Evolutionary conservation across 2,888 invertebrate genomes (phyloP).

Genomic region (Myopa testacea): DNA sequence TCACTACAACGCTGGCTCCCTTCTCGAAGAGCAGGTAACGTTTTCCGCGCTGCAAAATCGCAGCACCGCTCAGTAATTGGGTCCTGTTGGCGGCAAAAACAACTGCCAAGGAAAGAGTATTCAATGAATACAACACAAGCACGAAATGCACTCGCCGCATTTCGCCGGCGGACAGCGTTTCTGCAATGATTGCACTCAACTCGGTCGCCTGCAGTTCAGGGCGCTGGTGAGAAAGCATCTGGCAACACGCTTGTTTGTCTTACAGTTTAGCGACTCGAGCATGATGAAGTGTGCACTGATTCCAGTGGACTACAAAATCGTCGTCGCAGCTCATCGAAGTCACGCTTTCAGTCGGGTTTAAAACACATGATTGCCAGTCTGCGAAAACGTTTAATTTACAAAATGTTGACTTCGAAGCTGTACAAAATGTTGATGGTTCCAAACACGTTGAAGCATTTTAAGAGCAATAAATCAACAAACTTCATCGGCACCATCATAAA

Average conservation of each 20-base stretch:
- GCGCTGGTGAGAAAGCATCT: not conserved
- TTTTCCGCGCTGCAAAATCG: conserved; percentile 52
- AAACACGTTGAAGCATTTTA: no score
- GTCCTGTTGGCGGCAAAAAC: not conserved
- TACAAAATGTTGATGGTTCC: no score
- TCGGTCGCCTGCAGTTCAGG: not conserved
- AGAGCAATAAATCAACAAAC: not conserved
- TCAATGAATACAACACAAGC: not conserved
- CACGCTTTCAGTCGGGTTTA: no score
- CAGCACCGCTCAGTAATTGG: not conserved
- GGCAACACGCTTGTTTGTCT: not conserved
- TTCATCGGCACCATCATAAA: not conserved
- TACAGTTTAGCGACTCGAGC: conserved; percentile 12
- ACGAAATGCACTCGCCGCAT: not conserved
- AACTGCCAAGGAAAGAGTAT: not conserved
- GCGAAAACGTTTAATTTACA: no score
- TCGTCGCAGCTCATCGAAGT: no score
- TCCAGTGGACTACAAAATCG: not conserved
- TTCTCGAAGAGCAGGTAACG: conserved; percentile 62
- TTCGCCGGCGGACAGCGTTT: not conserved
- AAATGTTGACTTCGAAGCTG: no score
- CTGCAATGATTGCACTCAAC: not conserved
- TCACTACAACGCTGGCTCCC: conserved; percentile 58
- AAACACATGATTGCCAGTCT: no score
- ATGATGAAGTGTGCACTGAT: not conserved